Evolutionary conservation across 2,888 invertebrate genomes (phyloP), one percentile per base, ranked within the genome.

Genomic region (Eupithecia exiguata): DNA sequence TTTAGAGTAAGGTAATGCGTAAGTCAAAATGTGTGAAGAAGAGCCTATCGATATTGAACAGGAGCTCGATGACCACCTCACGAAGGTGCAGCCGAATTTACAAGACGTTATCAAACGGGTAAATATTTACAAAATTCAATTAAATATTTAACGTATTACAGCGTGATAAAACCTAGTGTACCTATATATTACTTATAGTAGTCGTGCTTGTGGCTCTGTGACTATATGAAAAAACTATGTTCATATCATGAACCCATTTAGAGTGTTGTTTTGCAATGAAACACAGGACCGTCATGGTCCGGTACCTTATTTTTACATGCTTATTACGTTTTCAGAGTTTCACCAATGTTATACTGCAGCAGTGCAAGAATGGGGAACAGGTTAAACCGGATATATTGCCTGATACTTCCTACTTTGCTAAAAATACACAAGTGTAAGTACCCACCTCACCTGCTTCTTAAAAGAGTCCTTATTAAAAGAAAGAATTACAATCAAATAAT

Each of bases 71-170:
- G 87, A 94, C 72, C 89, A 95, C 72, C 82, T 95, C 76, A 90
- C 92, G 21, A 91, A 91, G 83, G 92, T 95, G 38, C 95, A 95
- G 79, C 95, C 95, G 4, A 92, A 94, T 83, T 90, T 95, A 75
- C 95, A 95, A 87, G 95, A 95, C 84, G 95, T 95, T 90, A 92
- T 95, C 83, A 95, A 95, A 88, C 90, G 95, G 89, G 96, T 95
- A 91, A 93, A 90, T 91, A 77, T 68, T 74, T 65, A 71, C 65
- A 7, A 14, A 66, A 18, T 46, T n/a, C 18, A 43, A 12, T 58
- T 36, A 30, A 35, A 18, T 58, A 58, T 25, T 58, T 25, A 25
- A 58, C 58, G 14, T 25, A 58, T 58, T 58, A 58, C 58, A 58
- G 25, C 58, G 21, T 58, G 12, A 14, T 58, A 58, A 58, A 58